Conservation (phyloP, 2,113 vertebrate species). For the Halcyon senegalensis region DNA sequence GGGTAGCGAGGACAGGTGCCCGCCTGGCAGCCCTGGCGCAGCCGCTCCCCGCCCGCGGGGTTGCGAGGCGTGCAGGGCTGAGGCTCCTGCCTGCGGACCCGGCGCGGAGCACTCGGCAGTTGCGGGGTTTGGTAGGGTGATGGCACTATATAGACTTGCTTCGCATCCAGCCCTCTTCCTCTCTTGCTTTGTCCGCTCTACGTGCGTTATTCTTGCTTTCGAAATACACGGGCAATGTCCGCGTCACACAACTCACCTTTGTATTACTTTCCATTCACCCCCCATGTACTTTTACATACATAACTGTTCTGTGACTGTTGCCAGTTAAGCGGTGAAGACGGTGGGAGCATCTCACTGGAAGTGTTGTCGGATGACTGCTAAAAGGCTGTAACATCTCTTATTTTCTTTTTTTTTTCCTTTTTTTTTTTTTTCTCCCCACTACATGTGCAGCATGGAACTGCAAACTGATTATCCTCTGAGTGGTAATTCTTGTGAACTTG, state of each 20-base stretch:
- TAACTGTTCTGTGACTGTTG: neutral
- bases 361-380: neutral
- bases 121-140: conserved; percentile 30
- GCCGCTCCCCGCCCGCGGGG: neutral
- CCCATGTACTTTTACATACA: rapidly evolving
- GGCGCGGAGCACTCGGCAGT: neutral
- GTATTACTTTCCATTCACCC: neutral
- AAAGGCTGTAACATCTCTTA: neutral
- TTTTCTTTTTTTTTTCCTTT: too few species aligned
- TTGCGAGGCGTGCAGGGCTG: rapidly evolving
- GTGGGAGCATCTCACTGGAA: neutral
- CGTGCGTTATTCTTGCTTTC: neutral
- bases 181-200: neutral
- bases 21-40: neutral
- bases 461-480: neutral
- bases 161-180: neutral
- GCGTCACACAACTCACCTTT: neutral
- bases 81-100: neutral
- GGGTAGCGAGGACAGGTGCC: rapidly evolving
- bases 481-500: neutral
- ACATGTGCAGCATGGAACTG: neutral
- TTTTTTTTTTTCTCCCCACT: rapidly evolving
- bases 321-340: neutral
- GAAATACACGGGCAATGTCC: rapidly evolving
- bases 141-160: neutral